Evolutionary conservation across 2,797 vertebrate species (phyloP).

Genomic region (Mareca penelope): DNA sequence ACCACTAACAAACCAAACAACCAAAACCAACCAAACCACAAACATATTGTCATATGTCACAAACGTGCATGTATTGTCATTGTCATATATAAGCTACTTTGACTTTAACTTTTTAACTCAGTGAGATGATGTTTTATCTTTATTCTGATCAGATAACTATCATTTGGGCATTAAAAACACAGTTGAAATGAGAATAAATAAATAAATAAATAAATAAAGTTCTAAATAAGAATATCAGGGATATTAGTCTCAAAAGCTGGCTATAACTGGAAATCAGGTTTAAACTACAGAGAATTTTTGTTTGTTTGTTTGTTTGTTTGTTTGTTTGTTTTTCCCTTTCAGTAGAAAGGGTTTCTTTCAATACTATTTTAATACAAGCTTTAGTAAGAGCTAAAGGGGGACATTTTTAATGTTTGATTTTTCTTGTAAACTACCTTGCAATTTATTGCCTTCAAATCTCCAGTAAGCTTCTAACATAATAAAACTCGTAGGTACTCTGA

Average conservation of each 20-base stretch:
- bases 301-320: neutral
- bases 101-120: neutral
- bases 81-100: fast-evolving
- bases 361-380: neutral
- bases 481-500: neutral
- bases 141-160: neutral
- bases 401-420: neutral
- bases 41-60: neutral
- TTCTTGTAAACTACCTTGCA: neutral
- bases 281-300: neutral
- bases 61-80: too few relatives aligned
- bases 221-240: fast-evolving
- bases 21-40: neutral
- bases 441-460: neutral
- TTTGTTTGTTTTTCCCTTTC: neutral
- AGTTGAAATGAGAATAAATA: neutral
- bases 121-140: neutral
- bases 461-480: neutral
- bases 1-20: too few relatives aligned
- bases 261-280: neutral
- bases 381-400: neutral
- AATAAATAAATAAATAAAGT: neutral
- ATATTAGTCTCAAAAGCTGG: neutral
- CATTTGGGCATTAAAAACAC: neutral
- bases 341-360: neutral